phyloP scores from a whole-genome alignment of 2,113 vertebrate genomes.

The Ochotona princeps region DNA sequence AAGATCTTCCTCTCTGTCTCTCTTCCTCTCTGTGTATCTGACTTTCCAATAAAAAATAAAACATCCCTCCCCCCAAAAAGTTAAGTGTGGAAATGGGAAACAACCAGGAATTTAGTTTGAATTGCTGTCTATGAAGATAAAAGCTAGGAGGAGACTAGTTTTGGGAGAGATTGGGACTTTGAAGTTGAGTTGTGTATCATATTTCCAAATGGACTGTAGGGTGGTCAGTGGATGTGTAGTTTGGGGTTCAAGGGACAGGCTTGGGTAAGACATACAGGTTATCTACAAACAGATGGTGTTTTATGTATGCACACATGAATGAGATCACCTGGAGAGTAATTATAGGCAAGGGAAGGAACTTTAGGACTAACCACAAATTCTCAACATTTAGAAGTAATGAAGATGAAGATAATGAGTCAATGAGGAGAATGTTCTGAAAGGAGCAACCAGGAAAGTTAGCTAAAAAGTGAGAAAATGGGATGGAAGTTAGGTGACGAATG shows the following conservation, averaged over 20 bases:
- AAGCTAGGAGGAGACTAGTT: background rate
- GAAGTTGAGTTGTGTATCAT: background rate
- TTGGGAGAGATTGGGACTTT: background rate
- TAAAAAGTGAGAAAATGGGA: background rate
- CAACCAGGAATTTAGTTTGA: background rate
- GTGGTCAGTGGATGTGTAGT: background rate
- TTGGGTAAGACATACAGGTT: background rate
- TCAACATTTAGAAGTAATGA: background rate
- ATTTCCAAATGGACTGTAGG: background rate
- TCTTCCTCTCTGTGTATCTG: no score
- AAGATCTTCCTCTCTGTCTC: no score
- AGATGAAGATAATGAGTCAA: background rate
- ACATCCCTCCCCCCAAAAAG: no score
- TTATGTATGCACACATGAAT: background rate
- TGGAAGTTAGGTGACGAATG: background rate
- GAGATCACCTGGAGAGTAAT: background rate
- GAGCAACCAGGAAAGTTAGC: background rate
- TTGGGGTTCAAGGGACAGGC: slow-evolving; percentile 15
- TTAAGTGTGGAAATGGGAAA: background rate
- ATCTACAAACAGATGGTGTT: background rate
- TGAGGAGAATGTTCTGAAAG: background rate
- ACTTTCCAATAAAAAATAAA: no score
- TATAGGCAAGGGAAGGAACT: background rate
- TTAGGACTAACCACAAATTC: background rate
- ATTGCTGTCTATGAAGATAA: background rate